These are phyloP conservation scores for Kryptolebias ocellatus DNA, from an alignment of 2,797 vertebrate species.

Conservation along the genomic window DNA sequence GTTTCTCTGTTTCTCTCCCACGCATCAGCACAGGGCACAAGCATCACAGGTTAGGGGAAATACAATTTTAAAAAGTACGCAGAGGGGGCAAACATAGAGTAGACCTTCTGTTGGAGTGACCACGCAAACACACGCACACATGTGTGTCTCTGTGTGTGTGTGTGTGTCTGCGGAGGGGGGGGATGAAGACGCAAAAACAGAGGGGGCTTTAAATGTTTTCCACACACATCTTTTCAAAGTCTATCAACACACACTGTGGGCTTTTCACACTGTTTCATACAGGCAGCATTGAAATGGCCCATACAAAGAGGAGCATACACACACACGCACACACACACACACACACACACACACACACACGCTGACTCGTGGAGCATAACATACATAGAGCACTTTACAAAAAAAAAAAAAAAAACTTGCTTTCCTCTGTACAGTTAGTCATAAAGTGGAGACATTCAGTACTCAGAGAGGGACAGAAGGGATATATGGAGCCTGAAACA, in stretches of 20 bases:
- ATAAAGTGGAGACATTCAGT: constrained; percentile 73
- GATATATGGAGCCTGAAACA: constrained; percentile 55
- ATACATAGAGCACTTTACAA: constrained; percentile 65
- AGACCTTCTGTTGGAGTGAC: constrained; percentile 53
- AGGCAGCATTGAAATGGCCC: constrained; percentile 71
- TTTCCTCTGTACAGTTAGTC: constrained; percentile 63
- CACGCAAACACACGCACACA: constrained; percentile 30
- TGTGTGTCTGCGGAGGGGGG: background rate
- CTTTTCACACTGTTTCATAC: constrained; percentile 75
- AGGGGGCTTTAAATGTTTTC: constrained; percentile 71
- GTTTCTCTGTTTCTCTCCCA: constrained; percentile 57
- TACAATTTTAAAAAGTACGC: constrained; percentile 22
- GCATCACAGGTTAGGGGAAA: constrained; percentile 41
- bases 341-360: background rate
- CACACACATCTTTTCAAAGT: constrained; percentile 68
- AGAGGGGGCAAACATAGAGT: constrained; percentile 56
- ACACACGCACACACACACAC: constrained; percentile 35
- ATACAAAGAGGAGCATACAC: constrained; percentile 57
- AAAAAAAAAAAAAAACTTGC: constrained; percentile 28
- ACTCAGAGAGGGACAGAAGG: constrained; percentile 55
- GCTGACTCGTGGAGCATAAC: constrained; percentile 40
- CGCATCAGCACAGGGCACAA: constrained; percentile 35
- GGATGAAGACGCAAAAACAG: constrained; percentile 70
- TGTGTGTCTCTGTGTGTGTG: background rate
- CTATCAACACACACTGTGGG: constrained; percentile 68